Conservation (phyloP, 2,888 invertebrate species). For the Campaea margaritaria region DNA sequence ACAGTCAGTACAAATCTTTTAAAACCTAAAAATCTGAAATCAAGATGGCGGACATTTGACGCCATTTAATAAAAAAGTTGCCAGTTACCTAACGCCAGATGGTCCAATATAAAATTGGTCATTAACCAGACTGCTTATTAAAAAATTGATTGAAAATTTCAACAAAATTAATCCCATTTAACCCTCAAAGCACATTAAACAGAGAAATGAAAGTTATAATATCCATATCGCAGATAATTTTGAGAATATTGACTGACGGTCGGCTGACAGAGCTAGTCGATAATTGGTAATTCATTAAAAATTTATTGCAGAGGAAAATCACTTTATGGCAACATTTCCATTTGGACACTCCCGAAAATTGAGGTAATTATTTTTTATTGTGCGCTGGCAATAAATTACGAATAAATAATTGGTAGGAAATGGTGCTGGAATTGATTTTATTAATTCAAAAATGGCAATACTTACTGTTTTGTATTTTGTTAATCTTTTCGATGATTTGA, state of each 20-base stretch:
- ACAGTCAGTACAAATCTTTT: too few relatives aligned
- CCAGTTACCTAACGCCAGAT: not conserved
- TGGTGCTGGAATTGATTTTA: too few relatives aligned
- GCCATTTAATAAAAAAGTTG: too few relatives aligned
- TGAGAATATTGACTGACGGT: constrained; percentile 28
- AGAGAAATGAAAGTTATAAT: constrained; percentile 23
- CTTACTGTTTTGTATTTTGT: too few relatives aligned
- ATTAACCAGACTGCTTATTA: constrained; percentile 1
- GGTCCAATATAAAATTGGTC: not conserved
- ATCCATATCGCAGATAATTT: constrained; percentile 25
- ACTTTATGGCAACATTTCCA: constrained; percentile 39
- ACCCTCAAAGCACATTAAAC: constrained; percentile 21
- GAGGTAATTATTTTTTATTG: constrained; percentile 35
- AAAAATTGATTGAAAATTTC: constrained; percentile 10
- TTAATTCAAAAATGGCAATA: too few relatives aligned
- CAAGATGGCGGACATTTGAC: too few relatives aligned
- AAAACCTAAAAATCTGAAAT: too few relatives aligned
- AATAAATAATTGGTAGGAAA: not conserved
- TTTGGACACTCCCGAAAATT: constrained; percentile 34
- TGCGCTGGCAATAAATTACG: constrained; percentile 23
- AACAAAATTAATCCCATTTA: constrained; percentile 11
- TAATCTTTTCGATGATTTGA: too few relatives aligned
- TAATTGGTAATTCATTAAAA: constrained; percentile 42
- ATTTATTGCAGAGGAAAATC: constrained; percentile 38
- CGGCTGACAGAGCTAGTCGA: constrained; percentile 27